These are phyloP conservation scores for Paramormyrops hopkinsi DNA, from an alignment of 2,797 vertebrate genomes.

Conservation along the genomic window DNA sequence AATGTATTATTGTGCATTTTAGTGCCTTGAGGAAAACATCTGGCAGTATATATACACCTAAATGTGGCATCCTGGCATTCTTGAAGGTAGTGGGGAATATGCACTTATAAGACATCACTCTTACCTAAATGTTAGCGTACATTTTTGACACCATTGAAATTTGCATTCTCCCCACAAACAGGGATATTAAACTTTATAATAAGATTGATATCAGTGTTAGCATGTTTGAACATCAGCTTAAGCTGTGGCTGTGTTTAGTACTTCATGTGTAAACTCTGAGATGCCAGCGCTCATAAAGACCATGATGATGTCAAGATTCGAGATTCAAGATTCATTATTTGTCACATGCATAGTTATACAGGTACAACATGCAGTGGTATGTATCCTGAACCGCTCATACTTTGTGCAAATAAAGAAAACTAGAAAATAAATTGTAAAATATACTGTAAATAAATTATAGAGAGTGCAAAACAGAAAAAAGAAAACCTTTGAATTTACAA, in stretches of 20 bases:
- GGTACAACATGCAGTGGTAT: too few relatives aligned
- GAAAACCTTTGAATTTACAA: too few relatives aligned
- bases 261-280: background rate
- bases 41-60: background rate
- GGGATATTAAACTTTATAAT: background rate
- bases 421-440: too few relatives aligned
- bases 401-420: too few relatives aligned
- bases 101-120: background rate
- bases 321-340: too few relatives aligned
- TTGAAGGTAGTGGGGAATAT: background rate
- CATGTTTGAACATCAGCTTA: background rate
- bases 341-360: too few relatives aligned
- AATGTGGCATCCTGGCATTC: background rate
- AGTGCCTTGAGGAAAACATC: background rate
- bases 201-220: background rate
- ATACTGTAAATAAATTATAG: too few relatives aligned
- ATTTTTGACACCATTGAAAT: background rate
- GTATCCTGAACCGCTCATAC: too few relatives aligned
- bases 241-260: background rate
- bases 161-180: background rate
- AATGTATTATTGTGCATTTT: background rate
- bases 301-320: background rate
- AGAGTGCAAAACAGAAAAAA: too few relatives aligned
- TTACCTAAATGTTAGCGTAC: background rate
- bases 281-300: background rate